These are phyloP conservation scores for Dinoponera quadriceps DNA, from an alignment of 1,140 invertebrate species.

Conservation along the genomic window DNA sequence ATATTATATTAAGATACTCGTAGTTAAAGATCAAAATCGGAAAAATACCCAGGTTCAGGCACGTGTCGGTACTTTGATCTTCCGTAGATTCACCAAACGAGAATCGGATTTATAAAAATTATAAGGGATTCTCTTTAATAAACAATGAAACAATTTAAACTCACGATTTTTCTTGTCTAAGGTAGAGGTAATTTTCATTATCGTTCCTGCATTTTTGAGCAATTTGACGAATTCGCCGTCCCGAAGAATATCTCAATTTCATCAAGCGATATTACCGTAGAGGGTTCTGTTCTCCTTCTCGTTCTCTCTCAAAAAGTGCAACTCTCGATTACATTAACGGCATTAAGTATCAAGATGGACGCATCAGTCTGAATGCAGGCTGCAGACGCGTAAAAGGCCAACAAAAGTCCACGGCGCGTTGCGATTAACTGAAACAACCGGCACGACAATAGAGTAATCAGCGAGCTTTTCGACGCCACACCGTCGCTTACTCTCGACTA, in stretches of 20 bases:
- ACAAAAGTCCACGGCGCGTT: conserved; percentile 74
- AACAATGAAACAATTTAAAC: not conserved
- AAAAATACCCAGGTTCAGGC: too few relatives aligned
- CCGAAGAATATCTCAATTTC: not conserved
- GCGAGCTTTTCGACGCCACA: conserved; percentile 77
- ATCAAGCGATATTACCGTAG: not conserved
- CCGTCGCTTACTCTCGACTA: conserved; percentile 36
- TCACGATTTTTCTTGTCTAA: not conserved
- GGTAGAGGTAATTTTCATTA: not conserved
- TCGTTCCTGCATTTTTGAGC: not conserved
- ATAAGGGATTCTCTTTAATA: not conserved
- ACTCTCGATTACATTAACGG: conserved; percentile 25
- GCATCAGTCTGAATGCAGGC: conserved; percentile 58
- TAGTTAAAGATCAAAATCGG: too few relatives aligned
- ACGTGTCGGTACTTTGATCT: too few relatives aligned
- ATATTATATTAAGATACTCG: too few relatives aligned
- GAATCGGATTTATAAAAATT: too few relatives aligned
- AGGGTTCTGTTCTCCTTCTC: too few relatives aligned
- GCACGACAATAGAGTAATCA: conserved; percentile 82
- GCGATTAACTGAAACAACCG: conserved; percentile 82
- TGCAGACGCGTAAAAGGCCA: conserved; percentile 73
- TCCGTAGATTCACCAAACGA: too few relatives aligned
- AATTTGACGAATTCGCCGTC: too few relatives aligned
- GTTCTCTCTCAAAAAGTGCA: conserved; percentile 13
- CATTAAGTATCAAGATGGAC: conserved; percentile 55